Percentiles rank a stretch among this genome's conserved stretches.
Conservation (phyloP, 2,113 vertebrate genomes). For the Perccottus glenii region DNA sequence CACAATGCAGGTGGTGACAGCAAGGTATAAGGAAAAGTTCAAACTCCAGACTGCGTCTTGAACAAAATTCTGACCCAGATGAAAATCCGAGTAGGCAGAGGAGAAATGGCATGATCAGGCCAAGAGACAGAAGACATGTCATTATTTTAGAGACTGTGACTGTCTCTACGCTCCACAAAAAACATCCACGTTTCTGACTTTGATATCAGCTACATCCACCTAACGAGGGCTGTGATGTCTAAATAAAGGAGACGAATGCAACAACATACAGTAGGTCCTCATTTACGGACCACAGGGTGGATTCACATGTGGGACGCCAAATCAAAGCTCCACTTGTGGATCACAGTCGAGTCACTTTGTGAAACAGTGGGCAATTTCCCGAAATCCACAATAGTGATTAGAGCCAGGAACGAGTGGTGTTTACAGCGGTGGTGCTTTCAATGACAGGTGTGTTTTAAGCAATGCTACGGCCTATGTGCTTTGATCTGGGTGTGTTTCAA, state of each 20-base stretch:
- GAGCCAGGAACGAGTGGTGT: slow-evolving; percentile 44
- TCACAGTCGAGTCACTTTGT: slow-evolving; percentile 46
- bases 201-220: slow-evolving; percentile 55
- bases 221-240: slow-evolving; percentile 65
- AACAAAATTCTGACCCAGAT: too few relatives aligned
- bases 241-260: slow-evolving; percentile 52
- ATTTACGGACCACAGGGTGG: slow-evolving; percentile 60
- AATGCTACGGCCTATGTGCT: too few relatives aligned
- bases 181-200: slow-evolving; percentile 36
- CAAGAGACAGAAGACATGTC: slow-evolving; percentile 24
- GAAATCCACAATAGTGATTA: slow-evolving; percentile 70
- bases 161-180: slow-evolving; percentile 17
- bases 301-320: slow-evolving; percentile 56
- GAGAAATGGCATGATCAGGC: slow-evolving; percentile 33
- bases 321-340: slow-evolving; percentile 54
- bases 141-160: slow-evolving; percentile 33
- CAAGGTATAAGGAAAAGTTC: slow-evolving; percentile 30
- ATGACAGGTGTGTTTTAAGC: slow-evolving; percentile 9
- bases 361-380: slow-evolving; percentile 24
- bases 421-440: slow-evolving; percentile 20
- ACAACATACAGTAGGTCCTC: slow-evolving; percentile 50
- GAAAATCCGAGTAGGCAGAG: neutral
- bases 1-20: too few relatives aligned
- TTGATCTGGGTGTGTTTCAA: too few relatives aligned
- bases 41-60: neutral